These are phyloP conservation scores for Axis porcinus DNA, from an alignment of 2,113 vertebrate species.

Conservation along the genomic window DNA sequence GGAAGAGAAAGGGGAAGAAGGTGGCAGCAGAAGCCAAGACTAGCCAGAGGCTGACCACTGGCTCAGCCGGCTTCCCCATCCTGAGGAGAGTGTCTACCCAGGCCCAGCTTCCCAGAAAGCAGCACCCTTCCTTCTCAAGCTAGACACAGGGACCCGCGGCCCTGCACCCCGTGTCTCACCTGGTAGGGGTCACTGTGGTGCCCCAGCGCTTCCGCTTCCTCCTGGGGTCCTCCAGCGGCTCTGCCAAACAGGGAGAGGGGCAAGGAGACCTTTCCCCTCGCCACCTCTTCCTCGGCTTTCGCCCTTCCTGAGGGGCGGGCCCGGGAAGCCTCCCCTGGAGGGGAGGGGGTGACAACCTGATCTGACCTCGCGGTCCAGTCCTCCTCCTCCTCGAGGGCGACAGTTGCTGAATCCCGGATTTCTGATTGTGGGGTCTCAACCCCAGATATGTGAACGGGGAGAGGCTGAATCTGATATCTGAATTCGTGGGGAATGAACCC, in stretches of 20 bases:
- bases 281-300: constrained; percentile 63
- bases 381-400: constrained; percentile 63
- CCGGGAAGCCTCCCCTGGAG: constrained; percentile 70
- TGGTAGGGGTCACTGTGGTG: constrained; percentile 73
- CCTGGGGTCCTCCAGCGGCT: constrained; percentile 68
- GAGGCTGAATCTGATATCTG: constrained; percentile 10
- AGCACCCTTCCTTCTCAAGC: constrained; percentile 1
- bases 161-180: constrained; percentile 69
- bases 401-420: constrained; percentile 61
- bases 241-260: constrained; percentile 67
- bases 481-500: constrained; percentile 41
- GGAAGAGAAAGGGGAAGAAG: constrained; percentile 36
- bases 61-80: constrained; percentile 28
- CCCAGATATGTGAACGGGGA: constrained; percentile 8
- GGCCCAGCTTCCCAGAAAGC: background rate
- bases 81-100: background rate
- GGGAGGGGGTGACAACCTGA: constrained; percentile 69
- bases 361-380: constrained; percentile 75
- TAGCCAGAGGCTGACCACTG: constrained; percentile 30
- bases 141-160: constrained; percentile 55
- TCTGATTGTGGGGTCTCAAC: constrained; percentile 54
- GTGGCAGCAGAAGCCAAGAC: constrained; percentile 29
- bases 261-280: constrained; percentile 69
- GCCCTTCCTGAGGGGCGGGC: constrained; percentile 58
- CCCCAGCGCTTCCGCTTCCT: constrained; percentile 70